Evolutionary conservation across 2,113 vertebrate species (phyloP).

Genomic region (Pimephales promelas): DNA sequence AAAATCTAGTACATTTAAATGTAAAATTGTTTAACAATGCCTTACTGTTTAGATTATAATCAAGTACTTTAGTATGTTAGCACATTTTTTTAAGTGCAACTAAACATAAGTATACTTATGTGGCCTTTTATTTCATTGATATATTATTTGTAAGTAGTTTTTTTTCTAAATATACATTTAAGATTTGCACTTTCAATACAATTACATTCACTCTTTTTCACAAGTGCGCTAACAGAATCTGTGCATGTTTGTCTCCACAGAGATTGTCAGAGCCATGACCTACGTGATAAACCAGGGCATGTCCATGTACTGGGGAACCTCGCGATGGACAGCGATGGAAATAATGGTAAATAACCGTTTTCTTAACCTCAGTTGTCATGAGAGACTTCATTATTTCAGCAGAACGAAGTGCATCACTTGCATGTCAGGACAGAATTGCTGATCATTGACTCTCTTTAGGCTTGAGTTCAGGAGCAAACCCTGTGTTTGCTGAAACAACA

Average conservation of each 20-base stretch:
- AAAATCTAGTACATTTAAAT: neutral
- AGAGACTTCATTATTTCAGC: neutral
- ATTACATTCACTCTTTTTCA: neutral
- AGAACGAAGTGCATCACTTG: neutral
- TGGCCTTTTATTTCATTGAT: too few species aligned
- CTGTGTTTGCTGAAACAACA: neutral
- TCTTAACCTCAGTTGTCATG: neutral
- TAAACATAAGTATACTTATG: too few species aligned
- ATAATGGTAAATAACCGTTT: slow-evolving; percentile 85
- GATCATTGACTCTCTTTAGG: neutral
- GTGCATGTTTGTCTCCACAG: slow-evolving; percentile 67
- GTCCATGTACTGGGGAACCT: slow-evolving; percentile 99
- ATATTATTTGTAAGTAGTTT: too few species aligned
- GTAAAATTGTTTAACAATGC: neutral
- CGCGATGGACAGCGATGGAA: slow-evolving; percentile 96
- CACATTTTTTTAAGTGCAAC: too few species aligned
- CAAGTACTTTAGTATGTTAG: too few species aligned
- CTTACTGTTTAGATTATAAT: neutral
- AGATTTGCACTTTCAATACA: neutral
- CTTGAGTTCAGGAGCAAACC: neutral
- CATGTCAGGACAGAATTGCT: neutral
- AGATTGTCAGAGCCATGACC: slow-evolving; percentile 97
- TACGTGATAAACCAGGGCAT: slow-evolving; percentile 97
- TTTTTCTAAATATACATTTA: too few species aligned
- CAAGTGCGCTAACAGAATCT: neutral